These are phyloP conservation scores for Camptogramma bilineatum DNA, from an alignment of 2,888 invertebrate species.

Conservation along the genomic window DNA sequence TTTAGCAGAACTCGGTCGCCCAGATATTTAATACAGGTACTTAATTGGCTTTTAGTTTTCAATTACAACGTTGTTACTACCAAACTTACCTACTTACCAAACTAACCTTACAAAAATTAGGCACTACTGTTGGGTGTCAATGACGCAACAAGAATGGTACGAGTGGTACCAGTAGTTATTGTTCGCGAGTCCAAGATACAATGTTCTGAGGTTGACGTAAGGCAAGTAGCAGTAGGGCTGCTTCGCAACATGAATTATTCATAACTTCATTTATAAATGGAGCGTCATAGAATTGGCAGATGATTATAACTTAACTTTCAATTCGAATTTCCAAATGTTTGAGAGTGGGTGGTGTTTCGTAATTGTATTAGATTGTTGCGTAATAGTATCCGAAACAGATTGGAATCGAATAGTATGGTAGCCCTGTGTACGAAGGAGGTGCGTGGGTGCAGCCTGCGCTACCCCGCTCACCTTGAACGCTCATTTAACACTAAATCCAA, in stretches of 20 bases:
- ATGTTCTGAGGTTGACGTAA: slow-evolving; percentile 56
- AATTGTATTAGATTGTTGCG: slow-evolving; percentile 25
- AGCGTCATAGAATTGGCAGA: slow-evolving; percentile 7
- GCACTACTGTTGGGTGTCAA: slow-evolving; percentile 46
- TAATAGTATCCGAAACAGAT: slow-evolving; percentile 28
- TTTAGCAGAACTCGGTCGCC: no score
- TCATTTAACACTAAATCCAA: slow-evolving; percentile 66
- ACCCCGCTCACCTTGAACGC: slow-evolving; percentile 77
- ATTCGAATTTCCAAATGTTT: slow-evolving; percentile 10
- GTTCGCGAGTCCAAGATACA: slow-evolving; percentile 65
- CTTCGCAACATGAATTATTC: slow-evolving; percentile 7
- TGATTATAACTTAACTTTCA: slow-evolving; percentile 9
- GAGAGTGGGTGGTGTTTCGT: slow-evolving; percentile 28
- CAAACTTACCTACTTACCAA: no score
- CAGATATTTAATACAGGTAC: no score
- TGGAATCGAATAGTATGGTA: slow-evolving; percentile 35
- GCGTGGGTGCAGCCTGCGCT: slow-evolving; percentile 74
- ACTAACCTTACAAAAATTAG: neutral
- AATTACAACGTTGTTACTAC: no score
- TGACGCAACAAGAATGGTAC: slow-evolving; percentile 68
- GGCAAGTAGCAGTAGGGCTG: slow-evolving; percentile 36
- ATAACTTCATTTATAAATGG: slow-evolving; percentile 8
- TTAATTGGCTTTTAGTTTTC: no score
- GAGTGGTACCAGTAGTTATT: slow-evolving; percentile 66
- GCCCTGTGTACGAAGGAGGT: slow-evolving; percentile 63